Base-by-base conservation (phyloP, 2,113 vertebrate species). In the Rhea americana region DNA sequence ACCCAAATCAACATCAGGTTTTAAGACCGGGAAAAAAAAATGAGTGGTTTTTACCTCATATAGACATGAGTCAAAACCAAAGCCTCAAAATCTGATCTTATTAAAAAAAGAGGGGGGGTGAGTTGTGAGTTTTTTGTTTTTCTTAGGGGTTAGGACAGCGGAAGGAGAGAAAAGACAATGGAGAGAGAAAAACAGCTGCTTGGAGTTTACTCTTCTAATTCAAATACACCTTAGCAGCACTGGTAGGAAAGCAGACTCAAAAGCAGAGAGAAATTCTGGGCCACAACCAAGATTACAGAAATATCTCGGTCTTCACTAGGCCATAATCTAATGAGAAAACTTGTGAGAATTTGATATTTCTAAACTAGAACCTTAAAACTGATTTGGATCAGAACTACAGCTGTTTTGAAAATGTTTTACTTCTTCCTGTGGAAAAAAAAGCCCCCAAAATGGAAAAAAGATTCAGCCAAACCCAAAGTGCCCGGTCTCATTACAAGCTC, bases 241-340 rank as follows among this genome's bases (percentile, higher is more conserved):
- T 90, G 74, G 58, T 24, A 87, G 74, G 55, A 93, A 94, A 94
- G 83, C 76, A 94, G 73, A 82, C 58, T 91, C 86, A 86, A 39
- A 93, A 95, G 83, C 92, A 88, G 94, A 95, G 93, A 93, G 90
- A 93, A 96, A 93, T 94, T 94, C 77, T 96, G 95, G 94, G 91
- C 61, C 5, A 17, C 61, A 56, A 79, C 92, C 89, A 94, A 91
- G 84, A 94, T 58, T 81, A 77, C 83, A 94, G 81, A 93, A 96
- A 95, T 89, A 94, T 87, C 82, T 93, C 92, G 84, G 90, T 91
- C 24, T 94, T 91, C 88, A 18, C 77, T 79, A 73, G 85, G 45
- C 85, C 62, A 84, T 75, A 90, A 53, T 94, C 87, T 94, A 85
- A 55, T 82, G 93, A 95, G 93, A 90, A 67, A 90, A 74, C 45